phyloP scores from a whole-genome alignment of 2,113 vertebrate genomes.

The Thunnus thynnus region DNA sequence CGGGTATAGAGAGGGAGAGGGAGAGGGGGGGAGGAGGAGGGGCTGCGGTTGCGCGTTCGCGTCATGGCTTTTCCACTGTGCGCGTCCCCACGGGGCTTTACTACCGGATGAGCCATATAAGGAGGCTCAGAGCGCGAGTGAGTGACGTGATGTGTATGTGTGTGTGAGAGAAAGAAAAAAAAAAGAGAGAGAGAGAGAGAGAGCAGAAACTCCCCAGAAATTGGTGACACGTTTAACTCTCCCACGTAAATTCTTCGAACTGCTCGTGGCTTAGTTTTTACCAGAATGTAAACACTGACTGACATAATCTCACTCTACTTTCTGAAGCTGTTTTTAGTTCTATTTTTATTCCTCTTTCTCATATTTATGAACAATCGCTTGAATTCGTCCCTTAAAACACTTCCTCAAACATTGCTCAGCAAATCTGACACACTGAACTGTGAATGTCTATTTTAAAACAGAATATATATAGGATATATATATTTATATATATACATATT shows the following conservation, averaged over 20 bases:
- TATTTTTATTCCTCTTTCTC: too few species aligned
- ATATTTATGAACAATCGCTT: not conserved
- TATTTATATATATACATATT: too few species aligned
- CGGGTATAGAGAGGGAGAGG: not conserved
- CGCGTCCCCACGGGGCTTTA: constrained; percentile 63
- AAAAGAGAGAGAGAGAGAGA: not conserved
- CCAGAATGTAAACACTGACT: constrained; percentile 63
- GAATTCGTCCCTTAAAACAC: not conserved
- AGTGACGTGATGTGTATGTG: constrained; percentile 59
- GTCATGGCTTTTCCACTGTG: constrained; percentile 83
- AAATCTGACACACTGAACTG: not conserved
- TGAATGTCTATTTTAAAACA: too few species aligned
- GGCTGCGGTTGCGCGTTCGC: constrained; percentile 64
- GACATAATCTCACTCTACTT: not conserved
- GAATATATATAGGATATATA: too few species aligned
- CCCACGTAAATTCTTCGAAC: constrained; percentile 63
- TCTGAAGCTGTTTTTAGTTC: not conserved
- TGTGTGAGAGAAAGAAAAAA: constrained; percentile 1
- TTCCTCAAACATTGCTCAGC: not conserved
- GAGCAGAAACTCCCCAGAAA: constrained; percentile 54
- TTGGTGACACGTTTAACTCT: constrained; percentile 38
- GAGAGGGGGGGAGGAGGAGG: not conserved
- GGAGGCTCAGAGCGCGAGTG: constrained; percentile 40
- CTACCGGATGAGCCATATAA: constrained; percentile 83
- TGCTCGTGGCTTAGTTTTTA: constrained; percentile 27